Base-by-base conservation (phyloP, 2,113 vertebrate genomes). In the Chaenocephalus aceratus region DNA sequence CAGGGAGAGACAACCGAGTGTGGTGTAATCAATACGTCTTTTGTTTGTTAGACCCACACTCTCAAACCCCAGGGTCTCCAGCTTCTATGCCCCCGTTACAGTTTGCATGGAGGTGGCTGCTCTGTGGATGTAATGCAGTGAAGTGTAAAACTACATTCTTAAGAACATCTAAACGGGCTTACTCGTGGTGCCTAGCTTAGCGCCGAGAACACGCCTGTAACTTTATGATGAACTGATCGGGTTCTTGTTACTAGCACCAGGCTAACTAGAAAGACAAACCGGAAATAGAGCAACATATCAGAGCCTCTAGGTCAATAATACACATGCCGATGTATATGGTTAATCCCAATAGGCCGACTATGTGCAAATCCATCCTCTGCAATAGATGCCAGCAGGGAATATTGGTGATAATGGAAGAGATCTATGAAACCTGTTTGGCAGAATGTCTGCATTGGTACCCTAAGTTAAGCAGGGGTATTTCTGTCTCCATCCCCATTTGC, bases 11-110 rank as follows among this genome's bases (percentile, higher is more conserved):
- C 84, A 86, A 73, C 72, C 61, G 89, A 72, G 77, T 60, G 9
- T 68, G 77, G 77, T 89, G 85, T 87, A 85, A 93, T 93, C 91
- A 91, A 90, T 91, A 88, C 73, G 67, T 77, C 89, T 92, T 91
- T 93, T 93, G 92, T 94, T 89, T 81, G 67, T 54, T 48, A 12
- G 83, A 85, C 62, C 88, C 89, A n/a, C 79, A 86, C 62, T 62
- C 57, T 79, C 48, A 79, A 78, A 80, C 74, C 69, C 72, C 56
- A 62, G 64, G 72, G 52, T 78, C 57, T 65, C 61, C 46, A 66
- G 41, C 68, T 58, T 53, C 34, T 86, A 51, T 82, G 75, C 53
- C 49, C 54, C 49, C 66, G 80, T 54, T 79, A 80, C 48, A 72
- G 79, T 77, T 83, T 78, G 68, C 79, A 91, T 68, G 41, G 10